phyloP scores from a whole-genome alignment of 2,113 vertebrate genomes.

The Monopterus albus region DNA sequence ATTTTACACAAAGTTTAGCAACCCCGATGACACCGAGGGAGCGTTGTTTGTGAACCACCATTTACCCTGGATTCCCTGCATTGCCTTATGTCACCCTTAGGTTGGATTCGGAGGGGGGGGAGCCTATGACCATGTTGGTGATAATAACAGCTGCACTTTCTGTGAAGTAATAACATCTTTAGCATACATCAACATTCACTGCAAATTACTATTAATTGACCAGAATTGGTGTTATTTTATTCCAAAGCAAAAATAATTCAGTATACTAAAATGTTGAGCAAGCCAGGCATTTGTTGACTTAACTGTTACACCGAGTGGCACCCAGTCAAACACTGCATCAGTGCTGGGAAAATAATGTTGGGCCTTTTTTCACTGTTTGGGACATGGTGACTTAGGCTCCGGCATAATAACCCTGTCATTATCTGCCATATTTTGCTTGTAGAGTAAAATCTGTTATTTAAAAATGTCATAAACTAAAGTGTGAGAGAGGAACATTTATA shows the following conservation, averaged over 20 bases:
- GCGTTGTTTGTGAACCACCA: conserved; percentile 30
- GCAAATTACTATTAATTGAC: neutral
- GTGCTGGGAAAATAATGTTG: conserved; percentile 48
- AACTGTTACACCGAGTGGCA: conserved; percentile 54
- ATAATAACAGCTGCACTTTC: neutral
- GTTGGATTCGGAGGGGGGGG: neutral
- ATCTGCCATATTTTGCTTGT: conserved; percentile 21
- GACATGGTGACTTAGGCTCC: conserved; percentile 22
- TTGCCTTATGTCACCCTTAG: conserved; percentile 34
- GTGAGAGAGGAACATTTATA: conserved; percentile 31
- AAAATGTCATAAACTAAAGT: conserved; percentile 38
- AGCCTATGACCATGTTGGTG: neutral
- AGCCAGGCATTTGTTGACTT: conserved; percentile 52
- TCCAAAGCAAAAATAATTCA: neutral
- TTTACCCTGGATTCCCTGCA: conserved; percentile 38
- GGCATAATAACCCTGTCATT: conserved; percentile 34
- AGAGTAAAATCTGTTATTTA: conserved; percentile 41
- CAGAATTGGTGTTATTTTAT: neutral
- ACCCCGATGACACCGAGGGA: conserved; percentile 11
- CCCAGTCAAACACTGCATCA: conserved; percentile 31
- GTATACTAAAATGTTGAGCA: conserved; percentile 2
- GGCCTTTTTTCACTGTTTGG: conserved; percentile 24
- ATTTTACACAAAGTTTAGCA: too few species aligned
- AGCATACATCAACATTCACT: neutral
- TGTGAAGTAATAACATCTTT: neutral